phyloP scores from a whole-genome alignment of 2,113 vertebrate genomes.

The Tragulus kanchil region DNA sequence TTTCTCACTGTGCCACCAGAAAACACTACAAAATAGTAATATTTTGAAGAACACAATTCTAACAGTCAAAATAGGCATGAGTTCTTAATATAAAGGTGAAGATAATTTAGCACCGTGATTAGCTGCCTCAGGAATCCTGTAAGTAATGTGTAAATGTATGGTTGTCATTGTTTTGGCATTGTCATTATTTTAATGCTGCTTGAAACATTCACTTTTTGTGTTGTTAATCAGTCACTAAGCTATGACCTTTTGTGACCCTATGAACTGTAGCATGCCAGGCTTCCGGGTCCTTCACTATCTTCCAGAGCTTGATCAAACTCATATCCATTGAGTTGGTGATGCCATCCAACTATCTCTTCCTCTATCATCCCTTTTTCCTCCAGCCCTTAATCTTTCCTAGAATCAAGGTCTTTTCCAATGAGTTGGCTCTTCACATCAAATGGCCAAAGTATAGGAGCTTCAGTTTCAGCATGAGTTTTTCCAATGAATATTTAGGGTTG shows the following conservation, averaged over 20 bases:
- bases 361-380: not conserved
- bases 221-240: not conserved
- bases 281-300: not conserved
- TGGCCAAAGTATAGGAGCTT: not conserved
- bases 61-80: not conserved
- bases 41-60: not conserved
- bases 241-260: not conserved
- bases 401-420: not conserved
- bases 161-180: not conserved
- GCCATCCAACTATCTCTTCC: not conserved
- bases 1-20: not conserved
- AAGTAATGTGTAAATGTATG: not conserved
- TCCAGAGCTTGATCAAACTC: not conserved
- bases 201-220: not conserved
- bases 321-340: not conserved
- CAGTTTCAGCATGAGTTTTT: not conserved
- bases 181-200: not conserved
- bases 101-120: not conserved
- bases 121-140: not conserved
- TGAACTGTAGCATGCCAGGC: not conserved
- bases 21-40: not conserved
- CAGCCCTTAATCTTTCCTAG: not conserved
- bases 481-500: not conserved
- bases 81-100: not conserved
- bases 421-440: not conserved